Evolutionary conservation across 2,113 vertebrate genomes (phyloP).

Genomic region (Centrocercus urophasianus): DNA sequence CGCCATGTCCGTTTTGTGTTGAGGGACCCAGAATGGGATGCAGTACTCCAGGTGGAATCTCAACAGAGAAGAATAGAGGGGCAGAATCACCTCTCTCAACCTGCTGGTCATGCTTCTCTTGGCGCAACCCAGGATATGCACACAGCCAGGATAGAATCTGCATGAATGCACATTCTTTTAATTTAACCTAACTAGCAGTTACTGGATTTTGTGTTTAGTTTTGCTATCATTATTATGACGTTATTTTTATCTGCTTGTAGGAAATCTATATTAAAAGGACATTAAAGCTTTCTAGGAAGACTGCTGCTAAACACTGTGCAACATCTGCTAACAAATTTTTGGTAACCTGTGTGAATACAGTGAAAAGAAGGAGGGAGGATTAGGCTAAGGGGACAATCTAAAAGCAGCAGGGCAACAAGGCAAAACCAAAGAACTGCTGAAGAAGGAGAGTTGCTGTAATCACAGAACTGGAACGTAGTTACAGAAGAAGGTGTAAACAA

Average conservation of each 20-base stretch:
- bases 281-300: background rate
- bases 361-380: background rate
- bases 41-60: too few species aligned
- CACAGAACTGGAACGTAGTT: background rate
- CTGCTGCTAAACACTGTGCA: background rate
- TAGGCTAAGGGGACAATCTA: background rate
- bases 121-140: too few species aligned
- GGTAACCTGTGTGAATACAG: rapidly evolving
- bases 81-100: too few species aligned
- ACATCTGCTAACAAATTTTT: background rate
- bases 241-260: background rate
- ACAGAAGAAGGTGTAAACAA: background rate
- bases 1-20: too few species aligned
- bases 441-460: background rate
- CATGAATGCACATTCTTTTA: background rate
- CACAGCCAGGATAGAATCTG: background rate
- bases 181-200: background rate
- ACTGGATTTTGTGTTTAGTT: background rate
- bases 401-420: background rate
- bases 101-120: too few species aligned
- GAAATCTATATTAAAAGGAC: background rate
- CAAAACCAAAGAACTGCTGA: background rate
- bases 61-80: too few species aligned
- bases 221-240: background rate
- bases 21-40: too few species aligned